Percentiles rank a stretch among this genome's conserved stretches.
Conservation (phyloP, 1,140 invertebrate species). For the Aporrectodea caliginosa region DNA sequence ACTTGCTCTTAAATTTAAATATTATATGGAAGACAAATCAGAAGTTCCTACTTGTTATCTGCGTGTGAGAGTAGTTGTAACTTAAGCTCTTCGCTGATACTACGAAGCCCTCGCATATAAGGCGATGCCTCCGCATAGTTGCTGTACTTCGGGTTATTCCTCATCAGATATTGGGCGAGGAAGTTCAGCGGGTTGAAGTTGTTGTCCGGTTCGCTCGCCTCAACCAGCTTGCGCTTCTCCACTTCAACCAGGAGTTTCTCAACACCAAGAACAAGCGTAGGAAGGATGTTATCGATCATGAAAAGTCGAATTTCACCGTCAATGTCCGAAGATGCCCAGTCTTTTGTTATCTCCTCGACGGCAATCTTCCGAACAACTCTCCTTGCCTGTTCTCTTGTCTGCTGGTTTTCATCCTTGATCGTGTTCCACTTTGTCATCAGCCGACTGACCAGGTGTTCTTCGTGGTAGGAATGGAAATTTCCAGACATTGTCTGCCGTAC, state of each 20-base stretch:
- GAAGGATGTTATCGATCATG: neutral
- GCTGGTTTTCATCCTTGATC: neutral
- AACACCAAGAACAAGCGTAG: neutral
- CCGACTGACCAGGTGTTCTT: neutral
- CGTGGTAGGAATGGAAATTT: neutral
- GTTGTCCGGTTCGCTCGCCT: conserved; percentile 39
- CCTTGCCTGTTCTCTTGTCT: neutral
- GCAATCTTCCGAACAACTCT: neutral
- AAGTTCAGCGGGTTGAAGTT: conserved; percentile 57
- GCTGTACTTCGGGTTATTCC: conserved; percentile 52
- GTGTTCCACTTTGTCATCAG: neutral
- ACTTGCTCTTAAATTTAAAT: too few species aligned
- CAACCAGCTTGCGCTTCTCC: conserved; percentile 45
- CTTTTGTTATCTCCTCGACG: neutral
- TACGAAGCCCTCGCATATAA: neutral
- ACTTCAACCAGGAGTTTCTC: conserved; percentile 54
- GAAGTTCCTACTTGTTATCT: neutral
- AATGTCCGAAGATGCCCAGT: neutral
- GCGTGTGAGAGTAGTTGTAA: neutral
- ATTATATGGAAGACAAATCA: too few species aligned
- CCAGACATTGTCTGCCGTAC: neutral
- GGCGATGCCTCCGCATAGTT: neutral
- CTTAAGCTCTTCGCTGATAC: neutral
- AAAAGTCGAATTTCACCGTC: neutral
- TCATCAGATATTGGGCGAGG: conserved; percentile 55